Percentiles rank a stretch among this genome's conserved stretches.
These are phyloP conservation scores for Serranus cabrilla DNA, from an alignment of 2,797 vertebrate species.

Conservation along the genomic window DNA sequence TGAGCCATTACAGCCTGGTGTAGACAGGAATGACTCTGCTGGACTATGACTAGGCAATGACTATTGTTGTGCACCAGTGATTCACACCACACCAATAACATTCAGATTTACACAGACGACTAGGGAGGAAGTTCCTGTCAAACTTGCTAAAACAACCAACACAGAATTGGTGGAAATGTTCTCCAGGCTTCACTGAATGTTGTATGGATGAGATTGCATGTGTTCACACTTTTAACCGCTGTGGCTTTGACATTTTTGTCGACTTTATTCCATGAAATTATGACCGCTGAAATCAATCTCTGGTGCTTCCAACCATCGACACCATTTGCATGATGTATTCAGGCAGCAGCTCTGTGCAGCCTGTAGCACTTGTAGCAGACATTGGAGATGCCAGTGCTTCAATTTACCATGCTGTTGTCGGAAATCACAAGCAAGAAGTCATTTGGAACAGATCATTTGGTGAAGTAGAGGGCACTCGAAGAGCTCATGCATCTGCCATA, in stretches of 20 bases:
- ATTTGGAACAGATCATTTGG: constrained; percentile 23
- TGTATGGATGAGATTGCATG: constrained; percentile 28
- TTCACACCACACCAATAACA: constrained; percentile 64
- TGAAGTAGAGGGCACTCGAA: constrained; percentile 11
- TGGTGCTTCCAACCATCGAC: constrained; percentile 6
- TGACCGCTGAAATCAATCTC: constrained; percentile 30
- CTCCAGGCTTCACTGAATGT: constrained; percentile 22
- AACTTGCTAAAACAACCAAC: constrained; percentile 52
- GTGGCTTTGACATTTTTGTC: constrained; percentile 21
- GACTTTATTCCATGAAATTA: constrained; percentile 34
- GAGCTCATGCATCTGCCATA: neutral
- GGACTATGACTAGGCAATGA: constrained; percentile 63
- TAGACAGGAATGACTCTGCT: constrained; percentile 62
- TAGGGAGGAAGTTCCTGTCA: constrained; percentile 55
- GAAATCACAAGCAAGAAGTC: constrained; percentile 30
- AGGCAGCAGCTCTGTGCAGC: constrained; percentile 19
- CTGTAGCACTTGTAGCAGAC: constrained; percentile 20
- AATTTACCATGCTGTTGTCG: constrained; percentile 12
- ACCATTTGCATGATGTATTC: constrained; percentile 60
- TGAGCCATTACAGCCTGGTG: constrained; percentile 57
- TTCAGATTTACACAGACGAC: constrained; percentile 59
- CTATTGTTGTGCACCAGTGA: constrained; percentile 75
- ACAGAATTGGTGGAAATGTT: constrained; percentile 25
- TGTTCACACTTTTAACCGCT: constrained; percentile 25
- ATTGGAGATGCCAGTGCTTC: constrained; percentile 5